Percentiles rank a stretch among this genome's conserved stretches.
These are phyloP conservation scores for Tipula unca DNA, from an alignment of 2,888 invertebrate genomes.

Conservation along the genomic window DNA sequence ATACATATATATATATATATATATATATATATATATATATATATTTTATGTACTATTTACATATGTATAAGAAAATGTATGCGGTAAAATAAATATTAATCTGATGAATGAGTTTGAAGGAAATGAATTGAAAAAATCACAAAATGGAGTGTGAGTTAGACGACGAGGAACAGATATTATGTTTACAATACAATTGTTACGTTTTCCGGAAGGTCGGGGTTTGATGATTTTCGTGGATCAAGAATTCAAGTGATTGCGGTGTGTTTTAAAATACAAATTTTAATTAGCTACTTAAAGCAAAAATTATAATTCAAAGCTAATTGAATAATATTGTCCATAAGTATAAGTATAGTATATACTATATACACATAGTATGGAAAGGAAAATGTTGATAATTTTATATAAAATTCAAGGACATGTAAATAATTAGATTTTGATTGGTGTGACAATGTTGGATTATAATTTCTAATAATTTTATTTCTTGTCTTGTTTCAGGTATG, in stretches of 20 bases:
- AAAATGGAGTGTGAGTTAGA: neutral
- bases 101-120: neutral
- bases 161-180: neutral
- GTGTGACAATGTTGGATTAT: neutral
- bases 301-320: neutral
- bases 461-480: neutral
- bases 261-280: neutral
- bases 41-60: too few species aligned
- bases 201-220: neutral
- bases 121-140: neutral
- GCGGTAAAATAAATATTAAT: neutral
- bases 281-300: neutral
- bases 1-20: too few species aligned
- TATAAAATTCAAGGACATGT: neutral
- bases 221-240: slow-evolving; percentile 1
- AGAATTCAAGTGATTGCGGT: neutral
- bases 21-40: too few species aligned
- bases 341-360: too few species aligned
- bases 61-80: neutral
- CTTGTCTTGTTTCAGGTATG: neutral
- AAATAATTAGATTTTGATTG: neutral
- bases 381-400: neutral
- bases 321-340: neutral
- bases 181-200: neutral
- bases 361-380: too few species aligned